These are phyloP conservation scores for Ammospiza maritima DNA, from an alignment of 2,797 vertebrate genomes.

Conservation along the genomic window DNA sequence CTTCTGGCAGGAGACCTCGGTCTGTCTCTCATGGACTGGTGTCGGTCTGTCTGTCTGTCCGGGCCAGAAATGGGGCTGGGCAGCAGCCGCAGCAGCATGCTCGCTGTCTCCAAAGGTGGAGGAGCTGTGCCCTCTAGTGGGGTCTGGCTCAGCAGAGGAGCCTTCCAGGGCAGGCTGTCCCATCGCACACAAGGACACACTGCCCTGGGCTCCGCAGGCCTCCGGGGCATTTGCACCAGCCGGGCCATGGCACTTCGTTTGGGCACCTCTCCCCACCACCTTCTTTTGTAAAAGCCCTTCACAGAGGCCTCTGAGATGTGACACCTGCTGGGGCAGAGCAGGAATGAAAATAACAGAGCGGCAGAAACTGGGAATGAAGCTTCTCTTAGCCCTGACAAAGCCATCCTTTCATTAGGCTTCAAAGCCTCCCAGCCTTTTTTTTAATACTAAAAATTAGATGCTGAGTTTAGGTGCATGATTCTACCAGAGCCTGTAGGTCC, in stretches of 20 bases:
- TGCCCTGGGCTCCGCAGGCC: not conserved
- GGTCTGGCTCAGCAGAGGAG: not conserved
- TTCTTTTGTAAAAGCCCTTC: not conserved
- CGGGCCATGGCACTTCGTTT: fast-evolving
- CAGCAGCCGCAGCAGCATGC: not conserved
- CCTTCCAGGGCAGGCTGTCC: not conserved
- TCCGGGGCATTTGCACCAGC: not conserved
- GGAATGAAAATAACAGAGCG: not conserved
- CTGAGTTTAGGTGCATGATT: not conserved
- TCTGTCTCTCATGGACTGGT: fast-evolving
- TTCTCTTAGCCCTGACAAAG: not conserved
- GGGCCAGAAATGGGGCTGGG: not conserved
- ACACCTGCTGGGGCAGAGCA: not conserved
- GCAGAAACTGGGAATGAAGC: not conserved
- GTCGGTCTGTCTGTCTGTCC: not conserved
- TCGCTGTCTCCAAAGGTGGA: fast-evolving
- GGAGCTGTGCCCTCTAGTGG: conserved; percentile 56
- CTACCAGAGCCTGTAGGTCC: not conserved
- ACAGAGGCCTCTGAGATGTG: not conserved
- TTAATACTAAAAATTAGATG: not conserved
- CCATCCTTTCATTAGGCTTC: not conserved
- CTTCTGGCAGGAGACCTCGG: not conserved
- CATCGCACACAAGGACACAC: fast-evolving
- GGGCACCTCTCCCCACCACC: not conserved
- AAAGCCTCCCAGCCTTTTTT: not conserved